phyloP scores from a whole-genome alignment of 2,113 vertebrate species.

The Phaethornis superciliosus region DNA sequence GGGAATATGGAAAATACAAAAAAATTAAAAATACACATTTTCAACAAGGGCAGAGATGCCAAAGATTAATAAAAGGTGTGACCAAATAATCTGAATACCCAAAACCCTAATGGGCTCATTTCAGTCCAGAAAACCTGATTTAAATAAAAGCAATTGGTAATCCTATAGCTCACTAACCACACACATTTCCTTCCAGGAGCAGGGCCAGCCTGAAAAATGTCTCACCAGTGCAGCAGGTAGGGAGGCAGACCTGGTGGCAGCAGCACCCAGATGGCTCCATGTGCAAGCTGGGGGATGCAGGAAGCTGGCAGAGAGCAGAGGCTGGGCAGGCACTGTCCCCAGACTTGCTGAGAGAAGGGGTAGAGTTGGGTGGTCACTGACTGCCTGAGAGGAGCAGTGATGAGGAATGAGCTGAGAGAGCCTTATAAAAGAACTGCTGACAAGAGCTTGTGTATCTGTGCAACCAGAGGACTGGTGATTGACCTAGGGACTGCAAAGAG shows the following conservation, averaged over 20 bases:
- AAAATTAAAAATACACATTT: not conserved
- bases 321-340: not conserved
- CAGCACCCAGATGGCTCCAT: not conserved
- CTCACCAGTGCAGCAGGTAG: not conserved
- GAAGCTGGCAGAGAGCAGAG: accelerated
- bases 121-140: not conserved
- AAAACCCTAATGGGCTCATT: not conserved
- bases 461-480: not conserved
- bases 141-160: not conserved
- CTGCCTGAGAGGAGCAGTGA: not conserved
- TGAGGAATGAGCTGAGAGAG: not conserved
- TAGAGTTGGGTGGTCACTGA: accelerated
- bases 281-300: not conserved
- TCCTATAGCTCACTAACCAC: not conserved
- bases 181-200: not conserved
- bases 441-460: not conserved
- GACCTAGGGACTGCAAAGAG: not conserved
- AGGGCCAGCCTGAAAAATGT: not conserved
- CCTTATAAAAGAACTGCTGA: not conserved
- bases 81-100: not conserved
- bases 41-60: not conserved
- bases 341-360: accelerated
- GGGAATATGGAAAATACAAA: not conserved
- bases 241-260: not conserved
- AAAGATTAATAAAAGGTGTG: not conserved